Conservation (phyloP, 2,888 invertebrate genomes). For the Sacculina carcini region DNA sequence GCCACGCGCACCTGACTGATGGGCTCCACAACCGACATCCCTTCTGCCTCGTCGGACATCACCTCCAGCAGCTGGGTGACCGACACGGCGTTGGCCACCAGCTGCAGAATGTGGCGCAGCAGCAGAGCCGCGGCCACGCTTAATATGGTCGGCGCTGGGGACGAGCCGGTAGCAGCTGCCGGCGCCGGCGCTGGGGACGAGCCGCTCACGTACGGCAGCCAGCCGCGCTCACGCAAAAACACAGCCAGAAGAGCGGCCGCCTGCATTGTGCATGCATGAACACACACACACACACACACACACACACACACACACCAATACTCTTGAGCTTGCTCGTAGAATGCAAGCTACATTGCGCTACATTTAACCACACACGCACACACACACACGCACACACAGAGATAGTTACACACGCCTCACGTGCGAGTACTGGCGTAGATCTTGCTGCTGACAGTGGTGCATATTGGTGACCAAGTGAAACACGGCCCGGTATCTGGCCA, state of each 20-base stretch:
- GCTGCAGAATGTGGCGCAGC: slow-evolving; percentile 47
- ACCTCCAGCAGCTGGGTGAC: background rate
- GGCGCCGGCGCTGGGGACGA: background rate
- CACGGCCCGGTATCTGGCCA: slow-evolving; percentile 33
- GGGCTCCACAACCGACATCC: slow-evolving; percentile 8
- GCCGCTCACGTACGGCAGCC: background rate
- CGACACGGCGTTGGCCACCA: slow-evolving; percentile 40
- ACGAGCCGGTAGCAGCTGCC: background rate
- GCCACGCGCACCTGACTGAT: slow-evolving; percentile 29
- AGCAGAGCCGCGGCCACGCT: slow-evolving; percentile 35
- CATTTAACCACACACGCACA: background rate
- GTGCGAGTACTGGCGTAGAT: slow-evolving; percentile 40
- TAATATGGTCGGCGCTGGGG: background rate
- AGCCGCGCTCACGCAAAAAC: slow-evolving; percentile 13
- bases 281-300: no score
- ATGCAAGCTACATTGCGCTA: background rate
- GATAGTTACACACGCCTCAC: slow-evolving; percentile 23
- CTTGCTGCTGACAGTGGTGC: slow-evolving; percentile 19
- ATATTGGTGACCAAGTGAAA: slow-evolving; percentile 40
- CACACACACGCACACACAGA: slow-evolving; percentile 3
- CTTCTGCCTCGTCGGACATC: background rate
- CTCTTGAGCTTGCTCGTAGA: background rate
- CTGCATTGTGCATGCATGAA: no score
- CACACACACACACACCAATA: no score
- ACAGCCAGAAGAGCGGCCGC: slow-evolving; percentile 17